phyloP scores from a whole-genome alignment of 2,888 invertebrate genomes.

The Nysson spinosus region DNA sequence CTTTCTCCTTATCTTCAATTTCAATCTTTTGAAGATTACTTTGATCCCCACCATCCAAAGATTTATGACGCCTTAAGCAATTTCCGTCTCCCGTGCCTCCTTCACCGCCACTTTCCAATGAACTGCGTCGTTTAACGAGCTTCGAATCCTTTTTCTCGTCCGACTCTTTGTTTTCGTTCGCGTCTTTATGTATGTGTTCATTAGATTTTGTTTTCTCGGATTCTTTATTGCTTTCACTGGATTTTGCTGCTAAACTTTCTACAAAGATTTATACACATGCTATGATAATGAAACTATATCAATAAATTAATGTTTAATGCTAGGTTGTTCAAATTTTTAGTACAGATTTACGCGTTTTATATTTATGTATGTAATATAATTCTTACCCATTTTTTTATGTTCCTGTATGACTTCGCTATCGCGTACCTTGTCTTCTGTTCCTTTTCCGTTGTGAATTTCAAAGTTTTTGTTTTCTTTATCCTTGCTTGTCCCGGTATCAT shows the following conservation, averaged over 20 bases:
- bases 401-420: conserved; percentile 6
- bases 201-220: conserved; percentile 56
- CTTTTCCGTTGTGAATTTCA: conserved; percentile 17
- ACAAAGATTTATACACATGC: conserved; percentile 13
- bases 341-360: background rate
- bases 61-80: conserved; percentile 79
- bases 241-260: conserved; percentile 13
- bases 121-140: conserved; percentile 71
- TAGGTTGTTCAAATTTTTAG: background rate
- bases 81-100: conserved; percentile 72
- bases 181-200: conserved; percentile 56
- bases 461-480: conserved; percentile 24
- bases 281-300: no score
- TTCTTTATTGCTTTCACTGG: conserved; percentile 15
- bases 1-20: conserved; percentile 80
- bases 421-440: conserved; percentile 2
- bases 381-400: conserved; percentile 29
- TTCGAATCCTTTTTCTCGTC: conserved; percentile 62
- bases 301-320: background rate
- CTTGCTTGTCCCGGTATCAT: conserved; percentile 21
- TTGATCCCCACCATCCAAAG: conserved; percentile 80
- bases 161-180: conserved; percentile 46
- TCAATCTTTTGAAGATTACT: conserved; percentile 79
- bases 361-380: background rate
- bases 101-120: conserved; percentile 74